Percentiles rank a stretch among this genome's conserved stretches.
phyloP scores from a whole-genome alignment of 2,888 invertebrate genomes.

The Tromatobia lineatoria region DNA sequence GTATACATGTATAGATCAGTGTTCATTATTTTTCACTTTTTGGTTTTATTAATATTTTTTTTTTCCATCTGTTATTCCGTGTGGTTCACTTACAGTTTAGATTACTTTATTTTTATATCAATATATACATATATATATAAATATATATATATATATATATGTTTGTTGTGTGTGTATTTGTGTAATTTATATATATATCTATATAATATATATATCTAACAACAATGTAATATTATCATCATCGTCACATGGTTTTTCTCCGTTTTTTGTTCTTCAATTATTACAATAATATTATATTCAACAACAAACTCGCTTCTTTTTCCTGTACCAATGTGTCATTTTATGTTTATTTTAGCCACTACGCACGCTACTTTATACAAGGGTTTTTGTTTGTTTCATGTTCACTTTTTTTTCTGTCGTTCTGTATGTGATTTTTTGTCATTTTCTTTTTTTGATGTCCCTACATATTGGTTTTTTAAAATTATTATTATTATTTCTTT shows the following conservation, averaged over 20 bases:
- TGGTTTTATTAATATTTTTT: constrained; percentile 57
- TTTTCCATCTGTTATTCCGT: constrained; percentile 58
- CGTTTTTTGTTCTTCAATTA: constrained; percentile 72
- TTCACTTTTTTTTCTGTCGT: constrained; percentile 59
- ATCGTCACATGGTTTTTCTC: constrained; percentile 72
- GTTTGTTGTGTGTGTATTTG: too few species aligned
- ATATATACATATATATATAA: constrained; percentile 74
- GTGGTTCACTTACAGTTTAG: constrained; percentile 65
- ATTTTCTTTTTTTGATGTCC: constrained; percentile 42
- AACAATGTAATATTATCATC: constrained; percentile 84
- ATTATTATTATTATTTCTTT: constrained; percentile 56
- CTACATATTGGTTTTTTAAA: constrained; percentile 27
- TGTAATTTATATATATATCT: constrained; percentile 64
- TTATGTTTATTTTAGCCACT: constrained; percentile 70
- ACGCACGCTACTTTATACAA: constrained; percentile 79
- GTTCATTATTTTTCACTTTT: constrained; percentile 43
- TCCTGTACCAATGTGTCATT: constrained; percentile 58
- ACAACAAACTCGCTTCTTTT: constrained; percentile 81
- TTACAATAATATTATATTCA: constrained; percentile 81
- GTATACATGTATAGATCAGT: not conserved
- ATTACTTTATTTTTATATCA: constrained; percentile 79
- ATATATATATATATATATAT: constrained; percentile 71
- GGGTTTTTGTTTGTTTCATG: constrained; percentile 55
- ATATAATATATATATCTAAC: constrained; percentile 83
- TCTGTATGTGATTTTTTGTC: constrained; percentile 46